Conservation (phyloP, 2,797 vertebrate species). For the Antennarius maculatus region DNA sequence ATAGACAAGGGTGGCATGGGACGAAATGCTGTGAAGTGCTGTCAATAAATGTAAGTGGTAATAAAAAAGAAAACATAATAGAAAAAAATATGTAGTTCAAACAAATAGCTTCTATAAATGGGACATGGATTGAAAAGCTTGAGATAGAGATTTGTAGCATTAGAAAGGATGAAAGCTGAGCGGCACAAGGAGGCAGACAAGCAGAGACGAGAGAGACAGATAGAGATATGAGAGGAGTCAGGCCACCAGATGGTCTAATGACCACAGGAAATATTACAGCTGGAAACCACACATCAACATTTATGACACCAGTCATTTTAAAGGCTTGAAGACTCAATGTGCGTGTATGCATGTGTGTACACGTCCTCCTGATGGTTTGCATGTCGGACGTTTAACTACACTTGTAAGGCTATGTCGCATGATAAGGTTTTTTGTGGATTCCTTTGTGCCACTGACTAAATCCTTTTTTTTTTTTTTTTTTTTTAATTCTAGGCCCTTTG, state of each 20-base stretch:
- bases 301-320: slow-evolving; percentile 76
- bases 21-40: slow-evolving; percentile 16
- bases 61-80: not conserved
- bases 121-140: not conserved
- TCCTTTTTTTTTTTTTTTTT: no score
- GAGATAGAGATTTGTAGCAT: slow-evolving; percentile 7
- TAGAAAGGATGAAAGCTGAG: slow-evolving; percentile 10
- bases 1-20: slow-evolving; percentile 38
- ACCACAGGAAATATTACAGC: slow-evolving; percentile 80
- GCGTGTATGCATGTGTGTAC: slow-evolving; percentile 7
- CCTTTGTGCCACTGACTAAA: not conserved
- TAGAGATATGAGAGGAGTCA: slow-evolving; percentile 55
- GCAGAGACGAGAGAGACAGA: slow-evolving; percentile 33
- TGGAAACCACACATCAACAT: slow-evolving; percentile 73
- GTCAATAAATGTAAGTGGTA: slow-evolving; percentile 12
- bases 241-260: slow-evolving; percentile 79
- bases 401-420: slow-evolving; percentile 44
- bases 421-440: not conserved
- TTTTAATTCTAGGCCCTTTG: no score
- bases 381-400: slow-evolving; percentile 36
- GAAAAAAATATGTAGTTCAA: not conserved
- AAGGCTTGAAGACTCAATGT: slow-evolving; percentile 47
- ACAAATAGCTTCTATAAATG: not conserved
- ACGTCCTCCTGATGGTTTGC: slow-evolving; percentile 12
- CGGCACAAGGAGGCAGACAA: slow-evolving; percentile 15